phyloP scores from a whole-genome alignment of 2,113 vertebrate species.

The Gorsachius goisagi region DNA sequence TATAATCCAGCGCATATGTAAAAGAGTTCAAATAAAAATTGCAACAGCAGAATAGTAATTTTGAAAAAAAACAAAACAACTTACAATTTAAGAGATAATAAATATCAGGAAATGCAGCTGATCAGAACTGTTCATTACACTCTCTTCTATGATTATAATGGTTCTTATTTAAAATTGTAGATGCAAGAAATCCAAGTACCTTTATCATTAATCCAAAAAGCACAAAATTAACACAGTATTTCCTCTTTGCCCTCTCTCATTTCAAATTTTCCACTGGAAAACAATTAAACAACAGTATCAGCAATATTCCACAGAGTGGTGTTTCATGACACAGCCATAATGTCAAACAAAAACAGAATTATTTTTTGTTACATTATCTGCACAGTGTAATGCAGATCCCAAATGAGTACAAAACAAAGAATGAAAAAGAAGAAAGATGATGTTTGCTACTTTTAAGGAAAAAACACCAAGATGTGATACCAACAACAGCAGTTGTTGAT shows the following conservation, averaged over 20 bases:
- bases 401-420: neutral
- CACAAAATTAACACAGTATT: neutral
- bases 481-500: neutral
- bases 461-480: no score
- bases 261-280: neutral
- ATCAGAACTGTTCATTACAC: neutral
- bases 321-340: neutral
- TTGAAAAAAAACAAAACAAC: neutral
- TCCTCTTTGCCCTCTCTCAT: neutral
- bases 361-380: neutral
- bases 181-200: neutral
- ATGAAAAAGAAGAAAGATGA: neutral
- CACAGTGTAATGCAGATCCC: neutral
- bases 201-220: neutral
- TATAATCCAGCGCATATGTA: neutral
- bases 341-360: neutral
- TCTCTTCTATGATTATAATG: neutral
- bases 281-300: neutral
- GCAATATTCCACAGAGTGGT: neutral
- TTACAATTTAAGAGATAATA: neutral
- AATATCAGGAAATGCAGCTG: neutral
- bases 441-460: neutral
- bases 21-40: neutral
- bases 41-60: neutral
- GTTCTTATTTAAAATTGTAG: neutral